Conservation (phyloP, 2,113 vertebrate species). For the Anser brachyrhynchus region DNA sequence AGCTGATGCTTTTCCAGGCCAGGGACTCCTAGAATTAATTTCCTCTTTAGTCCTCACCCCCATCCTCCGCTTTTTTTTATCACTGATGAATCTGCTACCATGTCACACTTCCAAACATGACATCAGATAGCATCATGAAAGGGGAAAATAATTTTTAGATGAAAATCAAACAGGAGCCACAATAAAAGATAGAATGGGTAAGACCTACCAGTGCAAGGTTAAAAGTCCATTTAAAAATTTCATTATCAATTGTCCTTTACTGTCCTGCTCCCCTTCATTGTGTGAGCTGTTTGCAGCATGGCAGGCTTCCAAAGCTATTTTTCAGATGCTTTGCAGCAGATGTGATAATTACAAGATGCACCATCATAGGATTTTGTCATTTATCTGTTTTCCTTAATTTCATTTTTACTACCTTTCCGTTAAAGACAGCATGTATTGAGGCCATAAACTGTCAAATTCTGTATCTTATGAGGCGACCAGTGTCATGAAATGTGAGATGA, state of each 20-base stretch:
- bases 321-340: conserved; percentile 62
- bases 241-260: conserved; percentile 19
- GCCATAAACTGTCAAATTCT: conserved; percentile 60
- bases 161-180: background rate
- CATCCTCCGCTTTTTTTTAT: background rate
- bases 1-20: background rate
- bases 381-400: conserved; percentile 71
- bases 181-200: background rate
- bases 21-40: background rate
- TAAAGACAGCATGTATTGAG: conserved; percentile 59
- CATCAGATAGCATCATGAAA: background rate
- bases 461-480: conserved; percentile 14
- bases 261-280: background rate
- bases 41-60: background rate
- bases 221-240: conserved; percentile 5
- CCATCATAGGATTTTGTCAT: conserved; percentile 43
- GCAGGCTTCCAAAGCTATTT: conserved; percentile 67
- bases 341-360: conserved; percentile 69
- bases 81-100: background rate
- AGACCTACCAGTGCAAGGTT: background rate
- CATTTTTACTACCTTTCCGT: conserved; percentile 71
- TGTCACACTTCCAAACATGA: background rate
- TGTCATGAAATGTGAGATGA: conserved; percentile 62
- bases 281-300: background rate
- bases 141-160: background rate